Conservation (phyloP, 2,888 invertebrate genomes). For the Euplagia quadripunctaria region DNA sequence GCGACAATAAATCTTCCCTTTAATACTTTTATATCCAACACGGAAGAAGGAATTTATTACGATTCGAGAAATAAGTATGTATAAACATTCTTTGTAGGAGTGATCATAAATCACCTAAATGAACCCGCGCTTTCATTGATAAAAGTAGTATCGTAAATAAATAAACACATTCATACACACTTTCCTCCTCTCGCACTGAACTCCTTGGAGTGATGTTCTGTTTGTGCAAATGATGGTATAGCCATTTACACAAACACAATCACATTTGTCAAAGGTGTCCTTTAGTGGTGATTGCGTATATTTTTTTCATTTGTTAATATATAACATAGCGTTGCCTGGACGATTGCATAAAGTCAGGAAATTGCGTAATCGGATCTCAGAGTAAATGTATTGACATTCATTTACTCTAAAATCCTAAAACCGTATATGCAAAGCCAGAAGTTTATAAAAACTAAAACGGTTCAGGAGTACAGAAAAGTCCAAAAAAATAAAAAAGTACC, state of each 20-base stretch:
- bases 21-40: conserved; percentile 60
- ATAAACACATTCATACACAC: conserved; percentile 73
- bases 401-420: too few species aligned
- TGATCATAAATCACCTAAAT: conserved; percentile 79
- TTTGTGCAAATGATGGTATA: conserved; percentile 65
- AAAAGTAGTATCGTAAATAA: conserved; percentile 80
- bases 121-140: conserved; percentile 75
- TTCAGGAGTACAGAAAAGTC: too few species aligned
- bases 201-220: conserved; percentile 63
- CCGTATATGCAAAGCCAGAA: too few species aligned
- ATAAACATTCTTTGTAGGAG: conserved; percentile 76
- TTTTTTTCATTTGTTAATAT: too few species aligned
- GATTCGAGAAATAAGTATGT: conserved; percentile 74
- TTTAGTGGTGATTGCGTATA: conserved; percentile 40
- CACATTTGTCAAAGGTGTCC: conserved; percentile 50
- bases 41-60: conserved; percentile 75
- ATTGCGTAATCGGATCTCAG: too few species aligned
- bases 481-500: too few species aligned
- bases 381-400: too few species aligned
- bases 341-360: too few species aligned
- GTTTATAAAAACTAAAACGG: too few species aligned
- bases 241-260: conserved; percentile 53
- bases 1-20: conserved; percentile 57
- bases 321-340: too few species aligned
- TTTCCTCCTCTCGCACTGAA: conserved; percentile 58